phyloP scores from a whole-genome alignment of 2,113 vertebrate genomes.

The Dryoscopus gambensis region DNA sequence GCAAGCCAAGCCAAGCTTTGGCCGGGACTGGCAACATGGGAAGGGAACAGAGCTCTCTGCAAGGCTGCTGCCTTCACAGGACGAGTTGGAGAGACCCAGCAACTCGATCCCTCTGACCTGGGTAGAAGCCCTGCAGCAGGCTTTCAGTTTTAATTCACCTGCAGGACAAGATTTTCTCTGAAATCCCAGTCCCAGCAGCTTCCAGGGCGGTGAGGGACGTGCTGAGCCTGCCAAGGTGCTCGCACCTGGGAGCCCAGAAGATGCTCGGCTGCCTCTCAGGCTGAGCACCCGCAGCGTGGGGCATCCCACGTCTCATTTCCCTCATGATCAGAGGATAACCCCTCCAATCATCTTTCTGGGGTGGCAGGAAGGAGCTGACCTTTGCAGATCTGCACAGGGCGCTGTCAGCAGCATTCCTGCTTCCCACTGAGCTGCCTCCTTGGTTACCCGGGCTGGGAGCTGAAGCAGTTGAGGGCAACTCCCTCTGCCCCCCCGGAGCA shows the following conservation, averaged over 20 bases:
- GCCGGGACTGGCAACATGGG: background rate
- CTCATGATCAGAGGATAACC: background rate
- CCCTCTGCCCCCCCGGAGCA: background rate
- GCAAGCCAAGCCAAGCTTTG: background rate
- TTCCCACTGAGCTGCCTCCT: background rate
- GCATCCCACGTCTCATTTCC: background rate
- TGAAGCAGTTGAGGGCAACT: background rate
- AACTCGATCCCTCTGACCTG: background rate
- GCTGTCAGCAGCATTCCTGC: background rate
- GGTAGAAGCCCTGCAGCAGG: background rate
- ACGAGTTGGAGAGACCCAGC: background rate
- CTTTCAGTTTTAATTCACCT: background rate
- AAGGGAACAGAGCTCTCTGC: background rate
- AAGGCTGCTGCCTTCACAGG: background rate
- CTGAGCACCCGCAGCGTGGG: background rate
- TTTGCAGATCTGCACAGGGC: background rate
- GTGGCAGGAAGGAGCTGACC: background rate
- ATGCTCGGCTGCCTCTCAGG: background rate
- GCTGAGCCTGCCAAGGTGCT: background rate
- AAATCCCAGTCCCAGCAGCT: background rate
- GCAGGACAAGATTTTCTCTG: background rate
- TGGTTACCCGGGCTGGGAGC: background rate
- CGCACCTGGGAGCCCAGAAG: background rate
- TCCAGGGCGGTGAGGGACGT: background rate
- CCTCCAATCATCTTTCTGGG: background rate